These are phyloP conservation scores for Pandion haliaetus DNA, from an alignment of 2,113 vertebrate species.

Conservation along the genomic window DNA sequence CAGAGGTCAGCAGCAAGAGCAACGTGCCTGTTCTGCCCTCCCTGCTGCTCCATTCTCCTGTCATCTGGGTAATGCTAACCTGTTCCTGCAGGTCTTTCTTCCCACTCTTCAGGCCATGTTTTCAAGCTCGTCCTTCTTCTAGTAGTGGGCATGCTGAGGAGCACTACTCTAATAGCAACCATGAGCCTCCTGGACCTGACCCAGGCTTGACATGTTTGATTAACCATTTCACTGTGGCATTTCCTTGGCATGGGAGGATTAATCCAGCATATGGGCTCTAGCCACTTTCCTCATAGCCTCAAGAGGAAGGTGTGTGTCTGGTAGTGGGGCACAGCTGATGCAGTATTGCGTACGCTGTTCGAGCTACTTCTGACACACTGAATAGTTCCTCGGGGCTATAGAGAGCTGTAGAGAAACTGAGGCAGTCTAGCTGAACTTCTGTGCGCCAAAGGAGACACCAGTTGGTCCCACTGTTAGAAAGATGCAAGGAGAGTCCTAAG, in stretches of 20 bases:
- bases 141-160: not conserved
- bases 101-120: not conserved
- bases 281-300: not conserved
- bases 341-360: not conserved
- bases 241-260: not conserved
- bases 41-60: not conserved
- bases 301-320: not conserved
- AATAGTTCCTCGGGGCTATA: not conserved
- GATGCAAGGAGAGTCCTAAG: not conserved
- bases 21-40: accelerated
- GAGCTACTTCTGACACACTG: not conserved
- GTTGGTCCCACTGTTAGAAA: not conserved
- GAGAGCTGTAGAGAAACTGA: not conserved
- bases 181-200: not conserved
- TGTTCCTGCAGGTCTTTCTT: not conserved
- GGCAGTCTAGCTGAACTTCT: not conserved
- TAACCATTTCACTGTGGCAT: not conserved
- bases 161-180: not conserved
- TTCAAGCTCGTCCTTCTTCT: not conserved
- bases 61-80: not conserved
- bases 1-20: not conserved
- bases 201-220: not conserved
- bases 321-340: not conserved
- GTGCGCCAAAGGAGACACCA: not conserved
- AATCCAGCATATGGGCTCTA: accelerated